Percentiles rank a stretch among this genome's conserved stretches.
Conservation (phyloP, 2,797 vertebrate species). For the Heliangelus exortis region DNA sequence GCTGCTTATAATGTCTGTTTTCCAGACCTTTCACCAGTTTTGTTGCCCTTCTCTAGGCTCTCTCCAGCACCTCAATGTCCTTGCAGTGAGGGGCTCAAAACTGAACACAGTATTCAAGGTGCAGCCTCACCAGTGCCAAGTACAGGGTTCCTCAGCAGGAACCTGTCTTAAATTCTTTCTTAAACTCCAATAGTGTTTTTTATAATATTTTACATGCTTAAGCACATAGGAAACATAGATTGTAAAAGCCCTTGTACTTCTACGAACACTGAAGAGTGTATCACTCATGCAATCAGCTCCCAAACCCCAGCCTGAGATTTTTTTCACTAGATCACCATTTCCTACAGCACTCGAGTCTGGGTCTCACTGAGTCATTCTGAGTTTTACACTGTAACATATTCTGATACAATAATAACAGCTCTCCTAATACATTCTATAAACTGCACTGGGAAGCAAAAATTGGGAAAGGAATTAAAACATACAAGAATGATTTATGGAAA, state of each 20-base stretch:
- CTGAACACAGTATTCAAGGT: no score
- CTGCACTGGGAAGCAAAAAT: not conserved
- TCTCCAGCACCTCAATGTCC: no score
- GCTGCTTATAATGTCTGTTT: no score
- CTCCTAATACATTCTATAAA: not conserved
- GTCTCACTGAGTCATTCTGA: not conserved
- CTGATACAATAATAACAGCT: not conserved
- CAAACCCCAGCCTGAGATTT: not conserved
- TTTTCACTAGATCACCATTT: not conserved
- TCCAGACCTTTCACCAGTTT: no score
- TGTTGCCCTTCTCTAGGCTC: no score
- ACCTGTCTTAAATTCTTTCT: not conserved
- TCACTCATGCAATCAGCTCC: not conserved
- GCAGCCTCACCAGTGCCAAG: no score
- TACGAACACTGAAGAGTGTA: not conserved
- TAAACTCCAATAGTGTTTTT: not conserved
- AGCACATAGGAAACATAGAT: not conserved
- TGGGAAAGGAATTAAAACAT: not conserved
- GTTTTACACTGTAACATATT: not conserved
- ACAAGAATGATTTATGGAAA: conserved; percentile 34
- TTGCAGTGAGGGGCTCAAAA: no score
- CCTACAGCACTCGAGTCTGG: not conserved
- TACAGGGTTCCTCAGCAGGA: not conserved
- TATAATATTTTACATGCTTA: not conserved
- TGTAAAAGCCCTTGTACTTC: not conserved